Conservation (phyloP, 37 sponge, comb jelly and placozoan genomes). For the Cliona cf. orientalis region DNA sequence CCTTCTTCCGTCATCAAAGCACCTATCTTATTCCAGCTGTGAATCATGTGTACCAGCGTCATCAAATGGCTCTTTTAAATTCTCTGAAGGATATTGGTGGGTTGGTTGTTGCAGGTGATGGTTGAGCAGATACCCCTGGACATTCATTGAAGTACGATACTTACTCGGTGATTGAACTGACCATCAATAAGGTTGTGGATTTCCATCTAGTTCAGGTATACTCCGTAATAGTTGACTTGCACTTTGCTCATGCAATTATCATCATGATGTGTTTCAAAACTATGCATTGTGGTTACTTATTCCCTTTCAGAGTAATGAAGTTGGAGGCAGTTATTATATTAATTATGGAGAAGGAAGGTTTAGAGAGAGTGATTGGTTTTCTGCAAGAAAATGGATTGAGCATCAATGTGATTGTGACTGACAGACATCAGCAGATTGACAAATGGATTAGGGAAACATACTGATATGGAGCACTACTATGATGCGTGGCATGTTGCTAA, state of each 20-base stretch:
- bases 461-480: conserved; percentile 31
- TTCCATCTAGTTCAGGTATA: conserved; percentile 60
- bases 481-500: conserved; percentile 74
- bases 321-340: conserved; percentile 43
- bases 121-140: conserved; percentile 61
- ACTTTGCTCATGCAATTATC: background rate
- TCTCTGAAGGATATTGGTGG: background rate
- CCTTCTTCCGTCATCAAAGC: conserved; percentile 51
- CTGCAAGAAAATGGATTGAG: conserved; percentile 19
- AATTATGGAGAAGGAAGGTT: conserved; percentile 66
- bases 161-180: conserved; percentile 49
- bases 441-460: too few species aligned
- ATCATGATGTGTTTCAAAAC: too few species aligned
- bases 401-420: conserved; percentile 21
- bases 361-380: background rate
- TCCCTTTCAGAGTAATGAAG: too few species aligned
- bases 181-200: conserved; percentile 27
- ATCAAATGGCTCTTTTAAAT: conserved; percentile 15
- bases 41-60: conserved; percentile 4
- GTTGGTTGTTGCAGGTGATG: conserved; percentile 57
- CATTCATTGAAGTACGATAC: conserved; percentile 61
- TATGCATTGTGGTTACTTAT: too few species aligned
- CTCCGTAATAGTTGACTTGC: too few species aligned
- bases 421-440: conserved; percentile 42
- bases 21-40: conserved; percentile 20